Percentiles rank a stretch among this genome's conserved stretches.
Conservation (phyloP, 1,140 invertebrate species). For the Ips typographus region DNA sequence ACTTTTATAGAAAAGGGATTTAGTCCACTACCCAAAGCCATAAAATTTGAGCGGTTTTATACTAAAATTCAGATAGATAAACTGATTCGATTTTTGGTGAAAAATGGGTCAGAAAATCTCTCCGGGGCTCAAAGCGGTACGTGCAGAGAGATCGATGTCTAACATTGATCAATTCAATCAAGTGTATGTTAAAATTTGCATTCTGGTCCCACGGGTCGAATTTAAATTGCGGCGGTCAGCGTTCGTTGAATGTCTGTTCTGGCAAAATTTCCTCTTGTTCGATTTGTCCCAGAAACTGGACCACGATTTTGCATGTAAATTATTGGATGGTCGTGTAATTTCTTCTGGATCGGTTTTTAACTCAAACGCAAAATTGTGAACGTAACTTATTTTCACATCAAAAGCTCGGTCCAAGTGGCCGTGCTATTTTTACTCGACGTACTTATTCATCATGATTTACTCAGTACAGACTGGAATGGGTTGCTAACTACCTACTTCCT, state of each 20-base stretch:
- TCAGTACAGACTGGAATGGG: too few species aligned
- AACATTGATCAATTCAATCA: slow-evolving; percentile 39
- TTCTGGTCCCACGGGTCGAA: slow-evolving; percentile 36
- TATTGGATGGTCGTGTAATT: too few species aligned
- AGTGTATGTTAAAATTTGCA: slow-evolving; percentile 43
- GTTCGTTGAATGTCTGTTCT: slow-evolving; percentile 42
- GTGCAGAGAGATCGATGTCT: slow-evolving; percentile 28
- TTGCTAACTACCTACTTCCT: neutral
- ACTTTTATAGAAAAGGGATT: neutral
- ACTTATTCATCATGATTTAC: too few species aligned
- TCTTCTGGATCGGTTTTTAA: too few species aligned
- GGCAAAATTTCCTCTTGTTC: slow-evolving; percentile 42
- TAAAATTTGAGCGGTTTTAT: slow-evolving; percentile 8
- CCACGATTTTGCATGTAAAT: too few species aligned
- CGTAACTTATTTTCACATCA: too few species aligned
- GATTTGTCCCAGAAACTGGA: slow-evolving; percentile 28
- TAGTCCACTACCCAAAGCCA: neutral
- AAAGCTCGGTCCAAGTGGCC: too few species aligned
- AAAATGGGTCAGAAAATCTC: slow-evolving; percentile 27
- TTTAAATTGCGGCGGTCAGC: slow-evolving; percentile 45
- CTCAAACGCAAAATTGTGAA: too few species aligned
- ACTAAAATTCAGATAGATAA: slow-evolving; percentile 11
- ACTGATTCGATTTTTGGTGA: slow-evolving; percentile 20
- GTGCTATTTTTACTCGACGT: too few species aligned
- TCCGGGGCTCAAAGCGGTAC: slow-evolving; percentile 5